Base-by-base conservation (phyloP, 2,113 vertebrate genomes). In the Oryzias celebensis region DNA sequence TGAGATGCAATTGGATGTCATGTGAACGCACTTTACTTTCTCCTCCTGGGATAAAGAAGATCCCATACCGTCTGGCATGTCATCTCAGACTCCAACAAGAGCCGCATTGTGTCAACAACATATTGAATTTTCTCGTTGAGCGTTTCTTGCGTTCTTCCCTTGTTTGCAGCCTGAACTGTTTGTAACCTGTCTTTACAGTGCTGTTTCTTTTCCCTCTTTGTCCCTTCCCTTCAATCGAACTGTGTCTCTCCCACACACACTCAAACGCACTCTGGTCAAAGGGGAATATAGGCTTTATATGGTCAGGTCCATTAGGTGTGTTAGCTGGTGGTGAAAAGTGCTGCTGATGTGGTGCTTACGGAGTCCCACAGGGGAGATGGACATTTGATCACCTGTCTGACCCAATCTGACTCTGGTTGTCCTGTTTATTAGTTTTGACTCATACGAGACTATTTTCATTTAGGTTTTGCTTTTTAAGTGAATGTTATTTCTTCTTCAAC, bases 321-420 rank as follows among this genome's bases (percentile, higher is more conserved):
- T 90, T 90, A 86, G 85, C 82, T 77, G 68, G 75, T 82, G 88
- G 82, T 86, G 88, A 87, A 87, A 87, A 86, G 85, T 81, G 83
- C 78, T 88, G 83, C 85, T 87, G 85, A 90, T 88, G 85, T 71
- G 81, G 71, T 86, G 86, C 86, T 87, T 88, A 84, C 85, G 82
- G 84, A 87, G 85, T 82, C 84, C 71, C 84, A 70, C 71, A 50
- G 79, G 86, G 87, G 84, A 87, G 82, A 78, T 56, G 73, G 88
- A 90, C 85, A 90, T 88, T 78, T 90, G 88, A 90, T 88, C 88
- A 84, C 74, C 78, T 79, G 31, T 75, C 73, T 83, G 88, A 85
- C 83, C 81, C 76, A 73, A 58, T 82, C 76, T 86, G 85, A 86
- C 85, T 83, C 86, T 73, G 41, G 70, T 66, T 74, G 65, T 79